phyloP scores from a whole-genome alignment of 2,797 vertebrate genomes.

The Eidolon dupreanum region DNA sequence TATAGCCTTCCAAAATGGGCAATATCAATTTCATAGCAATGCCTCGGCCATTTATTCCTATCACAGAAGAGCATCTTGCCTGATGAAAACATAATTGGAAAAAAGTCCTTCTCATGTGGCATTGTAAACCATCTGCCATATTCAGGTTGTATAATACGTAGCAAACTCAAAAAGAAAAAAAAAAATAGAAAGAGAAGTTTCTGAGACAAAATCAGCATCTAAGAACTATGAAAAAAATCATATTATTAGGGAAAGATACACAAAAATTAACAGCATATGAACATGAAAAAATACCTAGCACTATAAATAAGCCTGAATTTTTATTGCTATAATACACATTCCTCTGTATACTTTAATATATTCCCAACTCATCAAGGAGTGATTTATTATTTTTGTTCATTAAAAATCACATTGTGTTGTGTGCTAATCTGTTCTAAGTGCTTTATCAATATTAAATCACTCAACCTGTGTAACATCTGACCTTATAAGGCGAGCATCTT shows the following conservation, averaged over 20 bases:
- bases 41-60: background rate
- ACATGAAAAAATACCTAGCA: background rate
- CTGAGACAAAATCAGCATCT: background rate
- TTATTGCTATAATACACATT: background rate
- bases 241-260: background rate
- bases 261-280: background rate
- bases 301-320: background rate
- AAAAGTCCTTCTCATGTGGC: background rate
- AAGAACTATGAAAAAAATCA: background rate
- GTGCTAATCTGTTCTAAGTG: background rate
- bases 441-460: background rate
- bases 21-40: background rate
- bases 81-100: background rate
- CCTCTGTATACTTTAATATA: background rate
- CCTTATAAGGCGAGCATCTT: background rate
- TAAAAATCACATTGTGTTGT: background rate
- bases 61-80: background rate
- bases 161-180: background rate
- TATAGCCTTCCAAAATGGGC: background rate
- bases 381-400: background rate
- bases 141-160: background rate
- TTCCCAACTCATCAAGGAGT: background rate
- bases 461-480: background rate
- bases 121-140: slow-evolving; percentile 1
- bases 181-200: background rate